Evolutionary conservation across 2,113 vertebrate species (phyloP), one percentile per base, ranked within the genome.

Genomic region (Ariopsis seemanni): DNA sequence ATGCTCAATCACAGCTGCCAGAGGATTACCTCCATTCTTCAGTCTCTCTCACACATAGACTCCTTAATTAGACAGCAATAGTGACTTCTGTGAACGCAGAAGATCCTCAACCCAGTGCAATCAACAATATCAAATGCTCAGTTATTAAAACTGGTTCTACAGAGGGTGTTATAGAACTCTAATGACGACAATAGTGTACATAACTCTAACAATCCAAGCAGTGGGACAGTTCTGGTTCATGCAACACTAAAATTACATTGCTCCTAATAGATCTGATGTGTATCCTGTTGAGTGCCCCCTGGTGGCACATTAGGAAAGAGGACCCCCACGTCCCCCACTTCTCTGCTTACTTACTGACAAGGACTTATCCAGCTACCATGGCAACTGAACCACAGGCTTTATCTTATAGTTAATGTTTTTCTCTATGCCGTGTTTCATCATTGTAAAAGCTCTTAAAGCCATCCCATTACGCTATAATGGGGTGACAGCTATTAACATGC

Each of bases 361-460:
- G 77, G 8, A 71, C 78, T 80, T 82, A 83, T 82, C 60, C 55
- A 62, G 90, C 71, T 91, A 86, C 87, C 88, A 89, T 91, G 90
- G 89, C 89, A 91, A 92, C 90, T 48, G 50, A 30, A 79, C 74
- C 52, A 25, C 69, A 27, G 71, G 80, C 72, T 89, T 84, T 86
- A 81, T 20, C 52, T 63, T 69, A 82, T 84, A 42, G 86, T 20
- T 86, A 71, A 85, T 82, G 87, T 84, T 50, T 90, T 72, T 50
- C 72, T 84, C n/a, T 67, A 30, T 82, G 83, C 74, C 52, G 50
- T 62, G 62, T 87, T 89, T 78, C n/a, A 84, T 77, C 22, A 81
- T 27, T 84, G 42, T 79, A 85, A 82, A 53, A 83, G 83, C 57
- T 86, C 62, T 42, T 80, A 63, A 82, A 86, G 63, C 8, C 78